Conservation (phyloP, 2,113 vertebrate species). For the Apistogramma diplotaenia region DNA sequence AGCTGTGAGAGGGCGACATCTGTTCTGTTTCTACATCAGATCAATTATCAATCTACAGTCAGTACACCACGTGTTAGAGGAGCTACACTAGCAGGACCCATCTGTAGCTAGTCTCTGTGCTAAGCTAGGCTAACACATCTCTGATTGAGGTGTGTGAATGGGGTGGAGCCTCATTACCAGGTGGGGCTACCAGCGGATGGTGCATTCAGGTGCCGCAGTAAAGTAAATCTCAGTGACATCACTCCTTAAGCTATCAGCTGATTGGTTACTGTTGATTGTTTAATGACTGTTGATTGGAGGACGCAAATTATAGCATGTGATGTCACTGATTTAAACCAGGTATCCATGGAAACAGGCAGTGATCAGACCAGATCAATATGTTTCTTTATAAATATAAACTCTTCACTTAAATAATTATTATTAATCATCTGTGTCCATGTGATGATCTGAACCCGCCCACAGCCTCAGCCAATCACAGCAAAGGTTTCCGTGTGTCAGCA, state of each 20-base stretch:
- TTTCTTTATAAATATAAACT: slow-evolving; percentile 82
- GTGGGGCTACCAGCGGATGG: background rate
- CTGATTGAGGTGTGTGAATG: background rate
- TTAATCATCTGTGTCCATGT: slow-evolving; percentile 64
- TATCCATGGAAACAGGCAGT: slow-evolving; percentile 17
- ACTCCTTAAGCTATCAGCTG: background rate
- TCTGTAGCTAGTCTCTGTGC: background rate
- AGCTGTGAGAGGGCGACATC: background rate
- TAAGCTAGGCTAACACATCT: slow-evolving; percentile 5
- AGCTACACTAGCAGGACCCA: background rate
- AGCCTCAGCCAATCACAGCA: slow-evolving; percentile 18
- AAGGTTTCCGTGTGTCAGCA: slow-evolving; percentile 78
- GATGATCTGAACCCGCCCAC: background rate
- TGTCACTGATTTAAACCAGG: background rate
- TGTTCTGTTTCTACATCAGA: background rate
- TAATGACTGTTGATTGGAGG: slow-evolving; percentile 39
- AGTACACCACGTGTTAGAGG: background rate
- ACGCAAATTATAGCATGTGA: slow-evolving; percentile 5
- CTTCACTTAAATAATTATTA: slow-evolving; percentile 77
- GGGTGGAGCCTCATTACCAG: background rate
- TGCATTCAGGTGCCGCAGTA: background rate
- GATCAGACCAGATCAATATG: background rate
- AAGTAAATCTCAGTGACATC: background rate
- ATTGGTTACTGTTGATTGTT: background rate
- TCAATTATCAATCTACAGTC: background rate